Evolutionary conservation across 2,113 vertebrate species (phyloP), one percentile per base, ranked within the genome.

Genomic region (Hydrolagus affinis): DNA sequence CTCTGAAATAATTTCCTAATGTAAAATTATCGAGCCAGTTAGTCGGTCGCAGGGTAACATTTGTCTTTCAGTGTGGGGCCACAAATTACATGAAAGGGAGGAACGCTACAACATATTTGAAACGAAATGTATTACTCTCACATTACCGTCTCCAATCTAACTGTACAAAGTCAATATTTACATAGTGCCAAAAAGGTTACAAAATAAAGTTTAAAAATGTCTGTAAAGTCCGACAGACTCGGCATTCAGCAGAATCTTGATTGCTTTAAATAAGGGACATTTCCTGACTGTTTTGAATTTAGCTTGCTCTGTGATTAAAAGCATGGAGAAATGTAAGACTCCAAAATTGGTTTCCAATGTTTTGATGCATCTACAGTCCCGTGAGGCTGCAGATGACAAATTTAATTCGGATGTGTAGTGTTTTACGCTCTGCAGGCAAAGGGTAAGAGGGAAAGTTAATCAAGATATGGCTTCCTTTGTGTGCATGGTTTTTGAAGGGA

Each of bases 351-450:
- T 93, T 94, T 94, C 92, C 93, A 93, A 93, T 92, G 92, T 90
- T 92, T 93, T 92, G 93, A 93, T 93, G 93, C 92, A 92, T 94
- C 78, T 70, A 93, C 91, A 94, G 94, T 94, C 93, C 93, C 94
- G 93, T 93, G 94, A 92, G 94, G 94, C 94, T 93, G 89, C 90
- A 93, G 89, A 94, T 94, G 94, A 95, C 94, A 95, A 94, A 94
- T 93, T 94, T 93, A 95, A 95, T 95, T 95, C 93, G 93, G 91
- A 94, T 94, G 91, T 92, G 91, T 92, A 90, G 91, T 90, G 91
- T 93, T 94, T 94, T 94, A 94, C 94, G 94, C 91, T 95, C 92
- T 91, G 88, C 93, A 94, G 94, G 88, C 93, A 93, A 85, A 44
- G 87, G 92, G 91, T 92, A 91, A 93, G 93, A 92, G 90, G 91